Conservation (phyloP, 2,888 invertebrate species). For the Lissocephala sabroskyi region DNA sequence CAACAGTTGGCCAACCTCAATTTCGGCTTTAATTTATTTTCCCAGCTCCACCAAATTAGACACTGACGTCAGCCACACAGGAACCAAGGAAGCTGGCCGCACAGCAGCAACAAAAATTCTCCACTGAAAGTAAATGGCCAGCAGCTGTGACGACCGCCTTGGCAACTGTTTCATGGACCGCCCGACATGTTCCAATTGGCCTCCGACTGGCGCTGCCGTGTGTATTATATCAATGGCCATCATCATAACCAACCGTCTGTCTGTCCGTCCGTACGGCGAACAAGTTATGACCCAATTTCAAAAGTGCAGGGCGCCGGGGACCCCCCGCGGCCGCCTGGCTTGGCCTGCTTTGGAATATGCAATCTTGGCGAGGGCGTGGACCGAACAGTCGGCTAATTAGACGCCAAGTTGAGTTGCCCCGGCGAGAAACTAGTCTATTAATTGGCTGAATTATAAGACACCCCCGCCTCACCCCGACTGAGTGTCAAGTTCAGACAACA, state of each 20-base stretch:
- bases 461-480: no score
- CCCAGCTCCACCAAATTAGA: no score
- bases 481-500: background rate
- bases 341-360: no score
- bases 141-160: conserved; percentile 41
- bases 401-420: no score
- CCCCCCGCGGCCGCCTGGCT: no score
- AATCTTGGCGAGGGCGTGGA: no score
- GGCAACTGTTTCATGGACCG: background rate
- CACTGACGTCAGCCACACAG: background rate
- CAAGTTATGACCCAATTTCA: conserved; percentile 52
- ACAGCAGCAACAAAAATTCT: background rate
- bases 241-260: background rate
- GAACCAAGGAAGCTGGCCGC: no score
- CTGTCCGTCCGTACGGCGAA: conserved; percentile 10
- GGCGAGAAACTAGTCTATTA: no score
- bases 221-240: background rate
- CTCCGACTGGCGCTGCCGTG: no score
- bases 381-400: no score
- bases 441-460: no score
- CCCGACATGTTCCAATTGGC: conserved; percentile 42
- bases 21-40: background rate
- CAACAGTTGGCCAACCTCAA: background rate
- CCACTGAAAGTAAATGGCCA: conserved; percentile 55
- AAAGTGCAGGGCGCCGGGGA: no score